These are phyloP conservation scores for Microcebus jonahi DNA, from an alignment of 2,113 vertebrate species.

Conservation along the genomic window DNA sequence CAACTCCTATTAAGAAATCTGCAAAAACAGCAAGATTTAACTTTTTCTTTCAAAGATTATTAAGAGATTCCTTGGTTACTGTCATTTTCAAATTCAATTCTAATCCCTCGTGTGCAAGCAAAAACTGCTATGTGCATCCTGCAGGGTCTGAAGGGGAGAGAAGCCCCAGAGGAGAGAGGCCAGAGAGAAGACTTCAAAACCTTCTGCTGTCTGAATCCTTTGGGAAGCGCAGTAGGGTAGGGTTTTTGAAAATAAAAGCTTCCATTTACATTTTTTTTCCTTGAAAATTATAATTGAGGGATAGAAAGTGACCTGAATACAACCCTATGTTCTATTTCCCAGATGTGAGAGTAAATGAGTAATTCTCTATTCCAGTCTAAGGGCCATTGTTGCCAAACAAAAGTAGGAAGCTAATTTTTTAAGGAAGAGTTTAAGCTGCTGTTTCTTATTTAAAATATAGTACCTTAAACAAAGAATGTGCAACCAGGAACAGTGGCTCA, in stretches of 20 bases:
- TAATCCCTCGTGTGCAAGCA: neutral
- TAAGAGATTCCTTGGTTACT: neutral
- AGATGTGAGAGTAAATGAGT: neutral
- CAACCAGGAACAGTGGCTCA: too few relatives aligned
- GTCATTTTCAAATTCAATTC: neutral
- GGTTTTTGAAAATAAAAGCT: neutral
- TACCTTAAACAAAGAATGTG: neutral
- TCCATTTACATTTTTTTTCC: neutral
- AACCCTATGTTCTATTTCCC: neutral
- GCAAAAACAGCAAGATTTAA: neutral
- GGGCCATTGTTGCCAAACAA: neutral
- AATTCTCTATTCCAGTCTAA: neutral
- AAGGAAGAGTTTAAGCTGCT: neutral
- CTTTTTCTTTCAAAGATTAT: neutral
- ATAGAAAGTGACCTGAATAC: neutral
- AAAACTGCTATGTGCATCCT: neutral
- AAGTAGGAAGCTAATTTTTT: neutral
- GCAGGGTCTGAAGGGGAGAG: neutral
- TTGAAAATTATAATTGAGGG: neutral
- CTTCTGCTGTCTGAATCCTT: neutral
- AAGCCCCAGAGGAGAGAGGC: neutral
- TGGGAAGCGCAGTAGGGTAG: neutral
- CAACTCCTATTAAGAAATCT: constrained; percentile 5
- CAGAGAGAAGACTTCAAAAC: neutral
- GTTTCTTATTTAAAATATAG: neutral